Evolutionary conservation across 1,140 invertebrate genomes (phyloP).

Genomic region (Lucilia cuprina): DNA sequence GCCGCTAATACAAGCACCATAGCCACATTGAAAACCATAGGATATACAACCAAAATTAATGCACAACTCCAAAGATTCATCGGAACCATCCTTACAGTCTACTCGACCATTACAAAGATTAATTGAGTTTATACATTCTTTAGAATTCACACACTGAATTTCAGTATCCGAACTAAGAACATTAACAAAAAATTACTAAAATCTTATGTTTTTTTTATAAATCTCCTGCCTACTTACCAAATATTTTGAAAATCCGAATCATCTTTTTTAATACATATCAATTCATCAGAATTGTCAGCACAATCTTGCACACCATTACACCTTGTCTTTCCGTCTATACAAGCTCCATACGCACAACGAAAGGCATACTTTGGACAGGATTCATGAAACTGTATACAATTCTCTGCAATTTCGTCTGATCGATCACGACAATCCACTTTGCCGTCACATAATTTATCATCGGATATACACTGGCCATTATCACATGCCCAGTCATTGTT

Average conservation of each 20-base stretch:
- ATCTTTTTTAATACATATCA: not conserved
- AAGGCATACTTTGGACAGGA: constrained; percentile 61
- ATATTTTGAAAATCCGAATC: not conserved
- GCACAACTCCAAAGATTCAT: constrained; percentile 64
- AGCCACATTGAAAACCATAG: constrained; percentile 64
- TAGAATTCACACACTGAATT: constrained; percentile 23
- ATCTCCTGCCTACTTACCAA: constrained; percentile 14
- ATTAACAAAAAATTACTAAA: not conserved
- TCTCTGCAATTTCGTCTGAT: constrained; percentile 67
- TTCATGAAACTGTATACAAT: constrained; percentile 43
- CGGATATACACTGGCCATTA: constrained; percentile 34
- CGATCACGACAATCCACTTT: constrained; percentile 65
- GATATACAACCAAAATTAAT: constrained; percentile 60
- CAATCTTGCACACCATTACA: constrained; percentile 71
- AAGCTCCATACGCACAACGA: constrained; percentile 68
- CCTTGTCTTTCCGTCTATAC: constrained; percentile 63
- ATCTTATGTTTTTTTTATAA: not conserved
- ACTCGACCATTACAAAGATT: constrained; percentile 69
- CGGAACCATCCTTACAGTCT: constrained; percentile 73
- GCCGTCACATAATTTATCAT: constrained; percentile 53
- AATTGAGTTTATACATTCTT: constrained; percentile 20
- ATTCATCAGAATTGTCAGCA: constrained; percentile 74
- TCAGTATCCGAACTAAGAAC: not conserved
- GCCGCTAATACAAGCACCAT: constrained; percentile 71
- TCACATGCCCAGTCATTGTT: constrained; percentile 44